A percentile compares a stretch with the other conserved stretches of the same genome.
Conservation (phyloP, 1,140 invertebrate genomes). For the Sarcophaga bullata region DNA sequence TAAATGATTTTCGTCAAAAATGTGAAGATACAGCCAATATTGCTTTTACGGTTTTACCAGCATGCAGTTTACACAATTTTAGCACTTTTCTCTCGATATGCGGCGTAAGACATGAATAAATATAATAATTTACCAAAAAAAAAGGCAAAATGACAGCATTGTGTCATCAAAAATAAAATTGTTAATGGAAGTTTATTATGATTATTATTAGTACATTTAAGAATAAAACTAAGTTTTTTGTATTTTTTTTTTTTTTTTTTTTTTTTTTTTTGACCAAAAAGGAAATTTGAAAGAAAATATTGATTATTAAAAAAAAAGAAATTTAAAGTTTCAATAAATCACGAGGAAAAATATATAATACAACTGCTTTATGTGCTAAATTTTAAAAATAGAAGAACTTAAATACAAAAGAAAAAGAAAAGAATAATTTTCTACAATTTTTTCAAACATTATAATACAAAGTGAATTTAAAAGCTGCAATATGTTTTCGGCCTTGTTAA, state of each 20-base stretch:
- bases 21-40: constrained; percentile 68
- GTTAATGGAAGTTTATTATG: background rate
- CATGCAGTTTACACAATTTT: constrained; percentile 79
- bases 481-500: too few species aligned
- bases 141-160: background rate
- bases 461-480: too few species aligned
- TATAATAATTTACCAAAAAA: background rate
- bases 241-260: background rate
- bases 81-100: constrained; percentile 82
- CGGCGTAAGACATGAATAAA: constrained; percentile 70
- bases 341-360: too few species aligned
- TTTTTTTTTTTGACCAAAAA: background rate
- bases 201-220: constrained; percentile 16
- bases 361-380: background rate
- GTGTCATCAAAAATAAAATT: background rate
- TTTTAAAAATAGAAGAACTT: background rate
- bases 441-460: too few species aligned
- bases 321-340: background rate
- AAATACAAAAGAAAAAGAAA: background rate
- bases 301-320: background rate
- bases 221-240: background rate
- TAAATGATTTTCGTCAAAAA: constrained; percentile 68
- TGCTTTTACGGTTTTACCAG: constrained; percentile 80
- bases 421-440: too few species aligned
- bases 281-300: background rate